phyloP scores from a whole-genome alignment of 2,888 invertebrate species.

The Stenodera caucasica region DNA sequence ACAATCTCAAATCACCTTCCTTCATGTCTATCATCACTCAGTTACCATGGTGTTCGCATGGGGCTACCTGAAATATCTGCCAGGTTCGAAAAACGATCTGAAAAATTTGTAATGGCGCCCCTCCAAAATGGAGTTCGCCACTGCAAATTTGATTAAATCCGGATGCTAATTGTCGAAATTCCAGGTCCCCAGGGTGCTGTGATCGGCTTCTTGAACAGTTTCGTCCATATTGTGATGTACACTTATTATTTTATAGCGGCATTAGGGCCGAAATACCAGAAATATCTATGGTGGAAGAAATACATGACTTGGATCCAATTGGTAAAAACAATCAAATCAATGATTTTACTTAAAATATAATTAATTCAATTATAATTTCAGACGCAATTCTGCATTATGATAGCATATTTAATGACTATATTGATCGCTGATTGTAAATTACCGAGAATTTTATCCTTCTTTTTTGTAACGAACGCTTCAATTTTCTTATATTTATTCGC shows the following conservation, averaged over 20 bases:
- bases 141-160: no score
- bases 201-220: slow-evolving; percentile 83
- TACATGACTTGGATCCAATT: slow-evolving; percentile 87
- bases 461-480: slow-evolving; percentile 68
- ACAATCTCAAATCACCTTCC: slow-evolving; percentile 81
- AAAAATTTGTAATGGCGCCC: no score
- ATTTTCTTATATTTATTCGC: slow-evolving; percentile 78
- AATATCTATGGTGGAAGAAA: slow-evolving; percentile 94
- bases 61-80: slow-evolving; percentile 77
- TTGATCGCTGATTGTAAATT: slow-evolving; percentile 70
- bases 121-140: no score
- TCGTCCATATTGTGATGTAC: slow-evolving; percentile 92
- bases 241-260: slow-evolving; percentile 86
- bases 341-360: not conserved
- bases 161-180: slow-evolving; percentile 41
- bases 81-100: slow-evolving; percentile 63
- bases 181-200: slow-evolving; percentile 85
- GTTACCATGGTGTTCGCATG: slow-evolving; percentile 78
- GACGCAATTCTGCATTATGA: slow-evolving; percentile 76
- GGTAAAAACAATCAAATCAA: no score
- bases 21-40: slow-evolving; percentile 88
- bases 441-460: slow-evolving; percentile 68
- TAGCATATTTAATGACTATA: slow-evolving; percentile 68
- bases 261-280: slow-evolving; percentile 83
- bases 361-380: slow-evolving; percentile 49